Base-by-base conservation (phyloP, 2,113 vertebrate species). In the Epinephelus fuscoguttatus region DNA sequence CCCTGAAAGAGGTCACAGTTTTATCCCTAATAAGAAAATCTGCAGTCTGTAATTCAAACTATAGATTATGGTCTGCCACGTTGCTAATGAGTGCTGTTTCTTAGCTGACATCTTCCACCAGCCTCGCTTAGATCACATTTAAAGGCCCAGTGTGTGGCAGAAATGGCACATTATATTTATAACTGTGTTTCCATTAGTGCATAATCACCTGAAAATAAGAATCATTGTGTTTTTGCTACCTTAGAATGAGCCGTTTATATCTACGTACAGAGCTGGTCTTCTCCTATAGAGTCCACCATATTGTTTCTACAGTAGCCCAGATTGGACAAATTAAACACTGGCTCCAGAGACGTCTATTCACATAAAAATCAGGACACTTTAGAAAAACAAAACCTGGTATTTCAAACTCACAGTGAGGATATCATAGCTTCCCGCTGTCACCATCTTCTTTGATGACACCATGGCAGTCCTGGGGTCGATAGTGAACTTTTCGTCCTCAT, bases 361-460 rank as follows among this genome's bases (percentile, higher is more conserved):
- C 11, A 33, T 9, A 45, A 62, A 53, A 27, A 21, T 17, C 21
- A 25, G n/a, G 9, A 10, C 2, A 3, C 42, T 11, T 42, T 19
- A 40, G 5, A 25, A 49, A 52, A 52, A 67, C 2, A 4, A 57
- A 30, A 33, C 23, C 15, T 42, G 18, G 7, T 45, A 49, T 14
- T 45, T 40, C 7, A 21, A 45, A 93, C 91, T 95, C 95, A 99
- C 98, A 60, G 97, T 99, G 89, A 99, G 94, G 86, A 97, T 95
- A 84, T 99, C 97, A 0, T 96, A 97, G 92, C 95, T 97, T n/a
- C 98, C 98, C 0, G 98, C 97, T n/a, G 96, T 95, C 89, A 98
- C 97, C 85, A 97, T 97, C 94, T 98, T 99, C 91, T 96, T 97
- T 40, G 98, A 99, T n/a, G 96, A 98, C 78, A 99, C 97, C 97